Percentiles rank a stretch among this genome's conserved stretches.
Conservation (phyloP, 2,113 vertebrate species). For the Coturnix japonica region DNA sequence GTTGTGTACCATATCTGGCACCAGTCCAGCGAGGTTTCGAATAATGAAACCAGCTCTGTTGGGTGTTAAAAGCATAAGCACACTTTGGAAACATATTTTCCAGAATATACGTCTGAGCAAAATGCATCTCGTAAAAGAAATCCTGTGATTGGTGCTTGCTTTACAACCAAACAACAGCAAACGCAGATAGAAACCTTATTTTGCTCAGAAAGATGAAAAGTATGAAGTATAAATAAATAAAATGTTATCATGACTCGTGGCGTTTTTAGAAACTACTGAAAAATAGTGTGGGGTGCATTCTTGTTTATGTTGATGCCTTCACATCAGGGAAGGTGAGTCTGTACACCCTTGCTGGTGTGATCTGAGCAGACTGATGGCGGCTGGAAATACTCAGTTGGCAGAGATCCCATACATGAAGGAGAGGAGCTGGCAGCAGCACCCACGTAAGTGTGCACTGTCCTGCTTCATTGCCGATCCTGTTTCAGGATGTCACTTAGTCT, state of each 20-base stretch:
- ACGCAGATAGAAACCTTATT: background rate
- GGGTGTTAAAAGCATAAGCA: background rate
- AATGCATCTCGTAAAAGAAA: background rate
- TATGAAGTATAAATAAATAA: background rate
- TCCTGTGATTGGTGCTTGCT: background rate
- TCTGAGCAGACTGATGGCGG: background rate
- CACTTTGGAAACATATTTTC: background rate
- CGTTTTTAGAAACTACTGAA: background rate
- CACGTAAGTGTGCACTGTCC: background rate
- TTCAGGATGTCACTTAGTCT: background rate
- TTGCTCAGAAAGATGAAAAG: background rate
- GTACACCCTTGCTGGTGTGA: fast-evolving
- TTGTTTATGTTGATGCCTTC: background rate
- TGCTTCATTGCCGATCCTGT: background rate
- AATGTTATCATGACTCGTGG: background rate
- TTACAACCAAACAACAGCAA: background rate
- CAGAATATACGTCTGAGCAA: background rate
- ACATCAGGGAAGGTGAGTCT: background rate
- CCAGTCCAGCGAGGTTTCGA: background rate
- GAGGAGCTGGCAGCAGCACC: background rate
- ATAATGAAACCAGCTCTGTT: background rate
- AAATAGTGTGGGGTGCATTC: background rate
- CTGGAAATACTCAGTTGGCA: background rate
- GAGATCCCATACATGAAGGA: background rate
- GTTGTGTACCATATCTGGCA: background rate